Evolutionary conservation across 2,797 vertebrate species (phyloP).

Genomic region (Cheirogaleus major): DNA sequence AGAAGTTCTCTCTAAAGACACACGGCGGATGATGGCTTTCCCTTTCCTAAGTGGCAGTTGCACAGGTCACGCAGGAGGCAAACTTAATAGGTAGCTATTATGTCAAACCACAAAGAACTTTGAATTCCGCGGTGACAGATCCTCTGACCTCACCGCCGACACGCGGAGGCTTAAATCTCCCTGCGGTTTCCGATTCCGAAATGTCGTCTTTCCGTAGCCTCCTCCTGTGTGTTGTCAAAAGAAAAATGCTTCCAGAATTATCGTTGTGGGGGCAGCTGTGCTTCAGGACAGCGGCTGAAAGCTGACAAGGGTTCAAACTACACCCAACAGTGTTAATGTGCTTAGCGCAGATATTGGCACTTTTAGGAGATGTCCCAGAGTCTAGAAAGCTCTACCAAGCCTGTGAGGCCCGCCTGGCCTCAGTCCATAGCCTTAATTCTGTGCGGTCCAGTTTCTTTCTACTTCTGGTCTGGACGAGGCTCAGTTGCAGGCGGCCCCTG

Average conservation of each 20-base stretch:
- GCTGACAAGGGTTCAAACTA: background rate
- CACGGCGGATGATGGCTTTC: background rate
- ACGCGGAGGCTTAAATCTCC: background rate
- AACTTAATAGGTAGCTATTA: conserved; percentile 41
- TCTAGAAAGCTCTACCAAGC: background rate
- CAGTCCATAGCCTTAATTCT: background rate
- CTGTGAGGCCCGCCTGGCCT: background rate
- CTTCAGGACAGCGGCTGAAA: fast-evolving
- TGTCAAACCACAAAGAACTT: conserved; percentile 9
- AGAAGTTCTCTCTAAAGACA: background rate
- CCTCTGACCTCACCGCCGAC: conserved; percentile 34
- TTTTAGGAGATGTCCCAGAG: background rate
- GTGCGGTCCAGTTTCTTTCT: background rate
- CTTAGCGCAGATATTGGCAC: fast-evolving
- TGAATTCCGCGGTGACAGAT: background rate
- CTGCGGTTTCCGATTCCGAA: conserved; percentile 39
- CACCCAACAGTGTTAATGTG: fast-evolving
- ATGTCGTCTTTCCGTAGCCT: background rate
- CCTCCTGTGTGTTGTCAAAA: background rate
- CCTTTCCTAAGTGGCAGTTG: background rate
- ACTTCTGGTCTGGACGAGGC: background rate
- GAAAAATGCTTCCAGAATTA: background rate
- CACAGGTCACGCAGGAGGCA: conserved; percentile 38
- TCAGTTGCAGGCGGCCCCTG: background rate
- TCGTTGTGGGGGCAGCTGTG: background rate